These are phyloP conservation scores for Chiroxiphia lanceolata DNA, from an alignment of 2,797 vertebrate species.

Conservation along the genomic window DNA sequence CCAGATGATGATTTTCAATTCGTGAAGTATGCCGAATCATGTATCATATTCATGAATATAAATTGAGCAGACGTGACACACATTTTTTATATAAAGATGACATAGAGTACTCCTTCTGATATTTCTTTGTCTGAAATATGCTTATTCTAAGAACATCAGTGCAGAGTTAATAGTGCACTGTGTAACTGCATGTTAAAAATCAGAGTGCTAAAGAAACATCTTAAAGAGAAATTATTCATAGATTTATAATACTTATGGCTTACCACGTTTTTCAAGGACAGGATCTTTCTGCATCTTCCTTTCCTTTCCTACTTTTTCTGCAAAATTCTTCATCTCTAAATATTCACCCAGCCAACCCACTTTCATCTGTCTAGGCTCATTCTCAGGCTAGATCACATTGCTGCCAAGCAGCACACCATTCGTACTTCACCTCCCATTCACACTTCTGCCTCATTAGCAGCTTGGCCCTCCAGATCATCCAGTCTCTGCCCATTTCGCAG, in stretches of 20 bases:
- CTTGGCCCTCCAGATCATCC: not conserved
- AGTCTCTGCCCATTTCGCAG: not conserved
- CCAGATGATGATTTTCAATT: constrained; percentile 44
- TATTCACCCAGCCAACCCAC: not conserved
- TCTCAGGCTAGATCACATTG: fast-evolving
- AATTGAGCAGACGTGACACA: constrained; percentile 24
- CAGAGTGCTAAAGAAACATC: not conserved
- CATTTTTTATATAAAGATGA: constrained; percentile 49
- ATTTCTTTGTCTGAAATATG: constrained; percentile 33
- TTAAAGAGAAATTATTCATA: not conserved
- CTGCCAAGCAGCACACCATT: not conserved
- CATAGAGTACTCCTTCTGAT: not conserved
- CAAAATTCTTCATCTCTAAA: not conserved
- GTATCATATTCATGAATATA: constrained; percentile 67
- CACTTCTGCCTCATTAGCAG: not conserved
- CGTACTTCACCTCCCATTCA: not conserved
- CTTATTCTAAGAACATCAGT: not conserved
- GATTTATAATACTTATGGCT: not conserved
- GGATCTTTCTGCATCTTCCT: not conserved
- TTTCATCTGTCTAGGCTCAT: not conserved
- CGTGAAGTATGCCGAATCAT: constrained; percentile 8
- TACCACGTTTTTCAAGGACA: not conserved
- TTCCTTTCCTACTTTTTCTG: not conserved
- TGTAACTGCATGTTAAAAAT: not conserved
- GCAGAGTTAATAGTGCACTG: not conserved